A percentile compares a stretch with the other conserved stretches of the same genome.
Conservation (phyloP, 2,888 invertebrate species). For the Heliconius ismenius region DNA sequence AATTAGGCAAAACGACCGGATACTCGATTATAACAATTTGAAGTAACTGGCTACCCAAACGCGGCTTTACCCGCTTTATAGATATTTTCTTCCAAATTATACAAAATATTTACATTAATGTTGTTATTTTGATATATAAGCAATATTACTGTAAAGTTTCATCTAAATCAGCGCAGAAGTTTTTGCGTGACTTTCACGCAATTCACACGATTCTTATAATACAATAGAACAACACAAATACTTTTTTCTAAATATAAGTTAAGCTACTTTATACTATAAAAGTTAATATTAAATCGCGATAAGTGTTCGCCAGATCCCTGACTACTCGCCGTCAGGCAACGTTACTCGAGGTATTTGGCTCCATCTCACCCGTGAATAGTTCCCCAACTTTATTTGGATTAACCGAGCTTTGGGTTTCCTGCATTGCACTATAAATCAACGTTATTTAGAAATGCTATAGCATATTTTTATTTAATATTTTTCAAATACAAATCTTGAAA, state of each 20-base stretch:
- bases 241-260: neutral
- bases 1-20: too few species aligned
- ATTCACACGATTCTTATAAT: too few species aligned
- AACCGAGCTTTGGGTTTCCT: conserved; percentile 31
- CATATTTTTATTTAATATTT: conserved; percentile 25
- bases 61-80: too few species aligned
- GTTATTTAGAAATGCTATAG: conserved; percentile 21
- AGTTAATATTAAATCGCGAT: conserved; percentile 4
- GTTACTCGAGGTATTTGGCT: conserved; percentile 60
- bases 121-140: too few species aligned
- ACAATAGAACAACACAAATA: too few species aligned
- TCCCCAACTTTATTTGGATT: conserved; percentile 60
- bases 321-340: conserved; percentile 36
- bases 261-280: neutral
- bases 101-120: too few species aligned
- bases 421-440: conserved; percentile 28
- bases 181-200: too few species aligned
- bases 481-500: conserved; percentile 23
- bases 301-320: conserved; percentile 26
- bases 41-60: too few species aligned
- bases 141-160: too few species aligned
- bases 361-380: conserved; percentile 62
- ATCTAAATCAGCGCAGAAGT: too few species aligned
- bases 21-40: too few species aligned
- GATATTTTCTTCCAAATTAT: too few species aligned